phyloP scores from a whole-genome alignment of 2,113 vertebrate species.

The Chionis minor region DNA sequence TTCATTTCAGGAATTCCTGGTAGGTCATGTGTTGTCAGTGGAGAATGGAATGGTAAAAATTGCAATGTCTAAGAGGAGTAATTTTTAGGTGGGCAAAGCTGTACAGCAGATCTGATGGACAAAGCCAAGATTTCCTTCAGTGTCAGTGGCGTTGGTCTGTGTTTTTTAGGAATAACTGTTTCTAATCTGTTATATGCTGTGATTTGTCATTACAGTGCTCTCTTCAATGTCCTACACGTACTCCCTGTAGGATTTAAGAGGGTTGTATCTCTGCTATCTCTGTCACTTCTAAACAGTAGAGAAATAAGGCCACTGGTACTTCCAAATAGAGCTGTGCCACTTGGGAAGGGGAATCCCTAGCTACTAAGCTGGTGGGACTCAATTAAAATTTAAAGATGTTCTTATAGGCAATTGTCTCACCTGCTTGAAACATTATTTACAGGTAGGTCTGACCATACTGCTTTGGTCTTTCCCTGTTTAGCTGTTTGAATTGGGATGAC shows the following conservation, averaged over 20 bases:
- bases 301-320: neutral
- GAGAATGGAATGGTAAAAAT: neutral
- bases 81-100: neutral
- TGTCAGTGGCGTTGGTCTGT: neutral
- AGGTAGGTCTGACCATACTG: neutral
- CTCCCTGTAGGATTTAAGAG: neutral
- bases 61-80: accelerated
- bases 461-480: neutral
- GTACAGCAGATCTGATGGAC: neutral
- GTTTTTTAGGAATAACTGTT: neutral
- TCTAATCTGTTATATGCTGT: neutral
- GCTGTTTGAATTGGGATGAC: neutral
- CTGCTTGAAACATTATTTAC: neutral
- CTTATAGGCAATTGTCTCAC: neutral
- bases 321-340: neutral
- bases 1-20: neutral
- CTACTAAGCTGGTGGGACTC: neutral
- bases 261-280: neutral
- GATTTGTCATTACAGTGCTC: neutral
- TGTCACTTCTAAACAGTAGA: neutral
- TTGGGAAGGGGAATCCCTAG: neutral
- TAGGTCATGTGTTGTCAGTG: accelerated
- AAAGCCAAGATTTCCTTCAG: neutral
- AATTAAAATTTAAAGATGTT: neutral
- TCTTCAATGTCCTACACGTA: neutral